A percentile compares a stretch with the other conserved stretches of the same genome.
These are phyloP conservation scores for Hystrix cristata DNA, from an alignment of 2,113 vertebrate species.

Conservation along the genomic window DNA sequence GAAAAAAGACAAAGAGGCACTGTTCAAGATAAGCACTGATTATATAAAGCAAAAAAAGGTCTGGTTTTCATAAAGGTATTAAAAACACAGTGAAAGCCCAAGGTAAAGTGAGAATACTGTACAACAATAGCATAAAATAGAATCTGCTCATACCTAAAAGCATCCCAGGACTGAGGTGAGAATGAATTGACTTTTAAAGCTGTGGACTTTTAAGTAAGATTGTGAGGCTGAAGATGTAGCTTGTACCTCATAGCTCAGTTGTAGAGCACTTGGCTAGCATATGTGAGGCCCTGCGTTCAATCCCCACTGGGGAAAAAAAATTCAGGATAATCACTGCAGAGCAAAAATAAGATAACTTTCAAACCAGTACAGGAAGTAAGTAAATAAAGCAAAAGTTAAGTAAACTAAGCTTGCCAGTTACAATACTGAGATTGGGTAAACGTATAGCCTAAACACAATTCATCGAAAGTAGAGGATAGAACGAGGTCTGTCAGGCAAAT, in stretches of 20 bases:
- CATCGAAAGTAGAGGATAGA: constrained; percentile 36
- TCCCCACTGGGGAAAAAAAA: background rate
- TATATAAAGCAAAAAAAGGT: constrained; percentile 11
- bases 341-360: constrained; percentile 47
- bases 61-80: background rate
- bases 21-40: background rate
- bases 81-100: background rate
- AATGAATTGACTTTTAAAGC: background rate
- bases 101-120: background rate
- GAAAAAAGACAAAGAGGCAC: background rate
- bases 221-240: background rate
- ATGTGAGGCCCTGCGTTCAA: background rate
- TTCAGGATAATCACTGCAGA: background rate
- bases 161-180: background rate
- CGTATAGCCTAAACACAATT: background rate
- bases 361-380: constrained; percentile 12
- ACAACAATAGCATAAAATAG: background rate
- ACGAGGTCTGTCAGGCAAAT: background rate
- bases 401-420: background rate
- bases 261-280: background rate
- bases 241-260: no score
- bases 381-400: constrained; percentile 43
- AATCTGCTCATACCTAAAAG: constrained; percentile 14
- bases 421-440: background rate
- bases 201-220: constrained; percentile 1